These are phyloP conservation scores for Natrix natrix DNA, from an alignment of 2,797 vertebrate species.

Conservation along the genomic window DNA sequence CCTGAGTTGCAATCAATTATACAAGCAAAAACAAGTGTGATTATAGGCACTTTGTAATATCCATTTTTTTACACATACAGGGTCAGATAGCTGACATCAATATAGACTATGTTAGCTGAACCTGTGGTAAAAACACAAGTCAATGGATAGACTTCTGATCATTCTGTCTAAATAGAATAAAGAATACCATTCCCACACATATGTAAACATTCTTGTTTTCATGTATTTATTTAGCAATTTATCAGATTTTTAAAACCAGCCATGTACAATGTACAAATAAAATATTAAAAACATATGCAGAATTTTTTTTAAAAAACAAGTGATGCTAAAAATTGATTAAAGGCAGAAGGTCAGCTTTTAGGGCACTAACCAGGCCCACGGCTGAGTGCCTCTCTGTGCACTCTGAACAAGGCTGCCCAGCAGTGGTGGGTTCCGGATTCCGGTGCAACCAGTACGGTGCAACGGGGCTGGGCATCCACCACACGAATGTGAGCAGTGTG, in stretches of 20 bases:
- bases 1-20: not conserved
- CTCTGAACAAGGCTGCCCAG: not conserved
- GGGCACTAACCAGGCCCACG: not conserved
- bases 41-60: not conserved
- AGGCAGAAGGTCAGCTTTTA: not conserved
- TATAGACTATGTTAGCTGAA: not conserved
- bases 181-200: too few relatives aligned
- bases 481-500: too few relatives aligned
- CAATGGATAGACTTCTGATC: not conserved
- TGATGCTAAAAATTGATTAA: not conserved
- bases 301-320: not conserved
- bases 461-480: too few relatives aligned
- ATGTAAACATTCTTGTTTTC: not conserved
- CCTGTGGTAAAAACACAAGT: not conserved
- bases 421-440: too few relatives aligned
- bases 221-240: not conserved
- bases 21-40: not conserved
- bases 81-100: not conserved
- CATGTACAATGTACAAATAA: not conserved
- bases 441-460: too few relatives aligned
- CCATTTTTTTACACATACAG: not conserved
- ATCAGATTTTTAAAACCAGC: not conserved
- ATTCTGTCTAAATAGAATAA: not conserved
- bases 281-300: not conserved
- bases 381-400: not conserved